Evolutionary conservation across 2,888 invertebrate genomes (phyloP), one percentile per base, ranked within the genome.

Genomic region (Biston stratarius): DNA sequence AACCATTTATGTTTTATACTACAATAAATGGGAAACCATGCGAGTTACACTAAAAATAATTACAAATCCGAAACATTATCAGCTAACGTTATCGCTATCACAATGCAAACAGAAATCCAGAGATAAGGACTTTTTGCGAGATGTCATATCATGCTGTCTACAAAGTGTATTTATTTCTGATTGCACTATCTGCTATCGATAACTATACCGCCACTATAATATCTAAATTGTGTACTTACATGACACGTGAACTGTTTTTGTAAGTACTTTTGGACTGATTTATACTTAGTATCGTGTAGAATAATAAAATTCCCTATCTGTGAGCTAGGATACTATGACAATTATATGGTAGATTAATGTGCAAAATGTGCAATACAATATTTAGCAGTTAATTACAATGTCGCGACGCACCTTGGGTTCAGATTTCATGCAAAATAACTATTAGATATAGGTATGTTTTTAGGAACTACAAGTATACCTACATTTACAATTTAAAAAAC

Each of bases 91-190:
- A 83, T 82, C 85, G 76, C 68, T 86, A 88, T 87, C 87, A 74
- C 68, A 78, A 72, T 76, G 76, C 83, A 87, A 87, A 91, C 87
- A 89, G 66, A 84, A 84, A 85, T 83, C 77, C 73, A 72, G 78
- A 77, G 89, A 89, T 90, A 89, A 56, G 53, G 33, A 38, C 73
- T 75, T 87, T 88, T 87, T 85, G 84, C 79, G 87, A 88, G 88
- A 91, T 90, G 86, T 75, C 83, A 80, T 85, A 84, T 88, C 85
- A 83, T 82, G 77, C 80, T 83, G 78, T 83, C 74, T 76, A 79
- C 81, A 83, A 75, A 84, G 84, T 84, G 78, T 89, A 84, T 87
- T 88, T 85, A 82, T 87, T 88, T 87, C 73, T 85, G 87, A 88
- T 88, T 89, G 83, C 76, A 77, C 76, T 90, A 88, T 89, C 87